A percentile compares a stretch with the other conserved stretches of the same genome.
Evolutionary conservation across 2,888 invertebrate genomes (phyloP).

Genomic region (Nipponacmea schrenckii): DNA sequence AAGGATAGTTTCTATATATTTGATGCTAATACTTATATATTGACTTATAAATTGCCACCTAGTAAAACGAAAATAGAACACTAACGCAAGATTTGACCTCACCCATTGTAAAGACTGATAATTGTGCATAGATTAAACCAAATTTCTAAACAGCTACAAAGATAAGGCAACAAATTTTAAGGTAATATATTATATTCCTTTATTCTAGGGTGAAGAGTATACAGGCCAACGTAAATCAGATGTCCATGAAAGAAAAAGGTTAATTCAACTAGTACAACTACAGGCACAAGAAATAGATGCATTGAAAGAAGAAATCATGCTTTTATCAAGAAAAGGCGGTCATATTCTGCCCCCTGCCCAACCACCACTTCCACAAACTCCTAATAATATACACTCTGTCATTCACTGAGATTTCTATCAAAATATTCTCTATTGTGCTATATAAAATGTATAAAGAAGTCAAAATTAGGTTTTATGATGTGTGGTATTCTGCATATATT

Average conservation of each 20-base stretch:
- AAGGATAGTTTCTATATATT: no score
- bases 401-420: conserved; percentile 35
- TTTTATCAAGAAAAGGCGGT: conserved; percentile 67
- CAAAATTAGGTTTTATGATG: no score
- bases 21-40: no score
- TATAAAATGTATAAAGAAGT: no score
- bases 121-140: no score
- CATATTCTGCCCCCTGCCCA: conserved; percentile 68
- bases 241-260: conserved; percentile 61
- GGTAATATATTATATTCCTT: background rate
- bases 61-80: no score
- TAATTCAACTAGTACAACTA: conserved; percentile 66
- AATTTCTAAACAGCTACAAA: no score
- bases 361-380: conserved; percentile 59
- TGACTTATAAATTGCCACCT: no score
- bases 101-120: no score
- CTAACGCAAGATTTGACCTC: no score
- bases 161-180: no score
- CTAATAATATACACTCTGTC: conserved; percentile 44
- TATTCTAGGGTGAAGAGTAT: conserved; percentile 60
- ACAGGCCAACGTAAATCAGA: conserved; percentile 59
- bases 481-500: no score
- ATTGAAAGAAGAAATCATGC: conserved; percentile 66
- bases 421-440: background rate
- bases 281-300: conserved; percentile 68